These are phyloP conservation scores for Prenolepis imparis DNA, from an alignment of 2,888 invertebrate genomes.

Conservation along the genomic window DNA sequence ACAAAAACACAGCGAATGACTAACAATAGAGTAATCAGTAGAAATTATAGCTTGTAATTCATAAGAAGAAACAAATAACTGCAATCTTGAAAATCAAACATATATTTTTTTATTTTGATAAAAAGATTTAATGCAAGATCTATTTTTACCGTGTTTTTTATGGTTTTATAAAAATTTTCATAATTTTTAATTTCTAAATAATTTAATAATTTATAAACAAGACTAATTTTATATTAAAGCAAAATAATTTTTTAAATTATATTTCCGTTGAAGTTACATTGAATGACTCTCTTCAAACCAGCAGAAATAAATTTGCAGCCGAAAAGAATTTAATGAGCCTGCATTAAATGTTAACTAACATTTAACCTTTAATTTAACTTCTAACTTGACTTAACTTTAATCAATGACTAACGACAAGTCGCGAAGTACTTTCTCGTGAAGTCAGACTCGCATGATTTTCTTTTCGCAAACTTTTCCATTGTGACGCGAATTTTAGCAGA, in stretches of 20 bases:
- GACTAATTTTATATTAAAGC: not conserved
- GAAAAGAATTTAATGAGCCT: not conserved
- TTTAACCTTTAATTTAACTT: constrained; percentile 29
- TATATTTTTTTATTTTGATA: not conserved
- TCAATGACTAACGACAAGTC: not conserved
- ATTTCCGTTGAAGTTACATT: not conserved
- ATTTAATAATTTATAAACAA: not conserved
- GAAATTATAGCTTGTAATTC: constrained; percentile 15
- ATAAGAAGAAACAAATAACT: not conserved
- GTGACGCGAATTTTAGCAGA: not conserved
- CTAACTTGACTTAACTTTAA: constrained; percentile 19
- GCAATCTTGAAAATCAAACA: not conserved
- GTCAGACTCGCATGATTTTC: not conserved
- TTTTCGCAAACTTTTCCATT: not conserved
- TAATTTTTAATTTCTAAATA: not conserved
- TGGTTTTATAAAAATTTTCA: not conserved
- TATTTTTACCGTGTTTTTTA: not conserved
- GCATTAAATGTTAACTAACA: constrained; percentile 23
- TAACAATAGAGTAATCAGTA: not conserved
- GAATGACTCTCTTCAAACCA: not conserved
- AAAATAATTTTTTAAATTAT: not conserved
- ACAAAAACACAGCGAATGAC: not conserved
- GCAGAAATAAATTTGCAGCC: constrained; percentile 1
- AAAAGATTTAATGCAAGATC: not conserved
- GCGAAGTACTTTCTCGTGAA: constrained; percentile 6